A percentile compares a stretch with the other conserved stretches of the same genome.
Evolutionary conservation across 1,140 invertebrate genomes (phyloP).

Genomic region (Protaetia brevitarsis): DNA sequence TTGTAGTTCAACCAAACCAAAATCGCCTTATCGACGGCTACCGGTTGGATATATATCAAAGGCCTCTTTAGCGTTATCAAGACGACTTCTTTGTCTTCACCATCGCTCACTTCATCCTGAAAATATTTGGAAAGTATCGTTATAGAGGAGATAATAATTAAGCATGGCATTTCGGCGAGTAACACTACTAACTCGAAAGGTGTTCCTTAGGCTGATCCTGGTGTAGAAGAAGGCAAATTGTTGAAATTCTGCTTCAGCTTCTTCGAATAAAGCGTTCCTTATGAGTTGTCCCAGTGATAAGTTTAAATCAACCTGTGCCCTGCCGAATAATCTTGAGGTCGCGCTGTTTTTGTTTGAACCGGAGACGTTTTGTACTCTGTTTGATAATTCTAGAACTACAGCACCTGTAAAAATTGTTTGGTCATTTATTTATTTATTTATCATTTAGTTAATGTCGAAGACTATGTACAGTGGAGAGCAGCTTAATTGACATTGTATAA

Average conservation of each 20-base stretch:
- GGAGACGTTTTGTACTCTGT: conserved; percentile 87
- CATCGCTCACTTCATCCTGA: conserved; percentile 86
- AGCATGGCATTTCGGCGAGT: too few species aligned
- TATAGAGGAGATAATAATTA: not conserved
- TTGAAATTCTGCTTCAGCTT: conserved; percentile 94
- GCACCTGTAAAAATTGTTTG: conserved; percentile 49
- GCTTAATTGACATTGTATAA: too few species aligned
- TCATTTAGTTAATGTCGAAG: too few species aligned
- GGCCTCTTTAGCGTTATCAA: conserved; percentile 88
- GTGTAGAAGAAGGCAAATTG: conserved; percentile 97
- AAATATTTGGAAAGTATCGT: conserved; percentile 46
- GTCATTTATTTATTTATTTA: not conserved
- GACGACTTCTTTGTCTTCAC: conserved; percentile 91
- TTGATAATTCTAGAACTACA: conserved; percentile 88
- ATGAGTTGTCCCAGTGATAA: conserved; percentile 91
- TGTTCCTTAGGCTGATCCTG: conserved; percentile 63
- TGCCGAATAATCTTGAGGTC: conserved; percentile 70
- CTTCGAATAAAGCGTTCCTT: conserved; percentile 91
- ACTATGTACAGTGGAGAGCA: too few species aligned
- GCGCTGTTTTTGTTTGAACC: conserved; percentile 56
- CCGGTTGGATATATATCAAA: conserved; percentile 91
- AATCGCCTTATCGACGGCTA: conserved; percentile 94
- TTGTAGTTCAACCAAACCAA: conserved; percentile 98
- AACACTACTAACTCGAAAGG: conserved; percentile 39
- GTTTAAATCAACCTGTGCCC: conserved; percentile 92